Base-by-base conservation (phyloP, 2,797 vertebrate species). In the Phrynocephalus guinanensis region DNA sequence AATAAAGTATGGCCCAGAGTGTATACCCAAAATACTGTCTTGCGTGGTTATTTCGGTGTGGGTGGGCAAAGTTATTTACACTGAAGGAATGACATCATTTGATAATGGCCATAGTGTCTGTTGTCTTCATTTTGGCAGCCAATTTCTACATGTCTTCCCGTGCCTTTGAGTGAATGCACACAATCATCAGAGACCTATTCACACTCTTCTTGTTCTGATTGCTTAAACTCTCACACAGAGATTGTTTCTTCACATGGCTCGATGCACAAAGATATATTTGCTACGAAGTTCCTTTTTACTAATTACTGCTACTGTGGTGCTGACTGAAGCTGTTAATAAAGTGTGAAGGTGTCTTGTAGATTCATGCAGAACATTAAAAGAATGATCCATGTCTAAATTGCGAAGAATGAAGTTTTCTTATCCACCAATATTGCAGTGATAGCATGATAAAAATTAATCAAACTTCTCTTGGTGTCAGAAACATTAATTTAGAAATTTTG, bases 251-350 rank as follows among this genome's bases (percentile, higher is more conserved):
- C 66, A n/a, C 22, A n/a, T n/a, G 38, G 33, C 66, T 78, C 30
- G n/a, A 28, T 6, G 7, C 11, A 48, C 20, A 84, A 44, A 84
- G 33, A 38, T 93, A 92, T 95, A 94, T 96, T 96, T 95, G 95
- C 92, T 94, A 90, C 85, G 0, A 82, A 87, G 90, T 86, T 95
- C 94, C 15, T 92, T 92, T 94, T 93, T 95, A 84, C 94, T 96
- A 97, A 97, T 96, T 96, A 96, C 96, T 96, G 95, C 92, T 94
- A 95, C 94, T 87, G 72, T 91, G 94, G 93, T 94, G 94, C 96
- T 97, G 95, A 97, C 96, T 97, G 97, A 97, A 76, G 96, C 95
- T 97, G 96, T 97, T 98, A 97, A 98, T 98, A 97, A 98, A 97
- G 97, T 97, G 96, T 97, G 97, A 98, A 97, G 97, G 97, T 97